Conservation (phyloP, 2,797 vertebrate genomes). For the Rachycentron canadum region DNA sequence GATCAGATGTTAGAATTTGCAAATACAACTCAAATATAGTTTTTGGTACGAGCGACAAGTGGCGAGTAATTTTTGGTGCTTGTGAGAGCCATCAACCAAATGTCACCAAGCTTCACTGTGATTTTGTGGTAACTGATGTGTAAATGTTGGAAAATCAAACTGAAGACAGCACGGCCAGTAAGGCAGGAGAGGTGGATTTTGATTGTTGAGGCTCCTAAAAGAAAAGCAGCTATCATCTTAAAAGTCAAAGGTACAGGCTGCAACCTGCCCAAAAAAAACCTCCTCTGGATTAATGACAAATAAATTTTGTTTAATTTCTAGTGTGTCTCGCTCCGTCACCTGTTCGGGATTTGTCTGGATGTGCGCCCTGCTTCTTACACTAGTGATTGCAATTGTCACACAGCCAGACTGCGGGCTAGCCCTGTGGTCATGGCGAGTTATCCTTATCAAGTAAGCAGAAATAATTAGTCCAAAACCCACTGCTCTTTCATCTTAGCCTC, state of each 20-base stretch:
- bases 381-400: slow-evolving; percentile 29
- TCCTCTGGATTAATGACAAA: not conserved
- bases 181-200: not conserved
- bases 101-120: not conserved
- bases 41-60: not conserved
- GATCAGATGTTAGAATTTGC: not conserved
- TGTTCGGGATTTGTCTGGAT: slow-evolving; percentile 28
- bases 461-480: slow-evolving; percentile 68
- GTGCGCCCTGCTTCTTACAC: slow-evolving; percentile 16
- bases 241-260: not conserved
- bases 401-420: slow-evolving; percentile 43
- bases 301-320: not conserved
- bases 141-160: not conserved
- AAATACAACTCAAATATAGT: not conserved
- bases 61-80: not conserved
- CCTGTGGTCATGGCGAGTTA: slow-evolving; percentile 59
- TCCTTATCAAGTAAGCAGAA: slow-evolving; percentile 65
- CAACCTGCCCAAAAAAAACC: not conserved
- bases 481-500: slow-evolving; percentile 64
- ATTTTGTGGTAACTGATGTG: not conserved
- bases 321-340: slow-evolving; percentile 19
- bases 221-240: slow-evolving; percentile 5
- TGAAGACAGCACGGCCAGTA: not conserved
- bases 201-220: not conserved
- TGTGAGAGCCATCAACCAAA: not conserved